These are phyloP conservation scores for Pyrrhosoma nymphula DNA, from an alignment of 2,888 invertebrate species.

Conservation along the genomic window DNA sequence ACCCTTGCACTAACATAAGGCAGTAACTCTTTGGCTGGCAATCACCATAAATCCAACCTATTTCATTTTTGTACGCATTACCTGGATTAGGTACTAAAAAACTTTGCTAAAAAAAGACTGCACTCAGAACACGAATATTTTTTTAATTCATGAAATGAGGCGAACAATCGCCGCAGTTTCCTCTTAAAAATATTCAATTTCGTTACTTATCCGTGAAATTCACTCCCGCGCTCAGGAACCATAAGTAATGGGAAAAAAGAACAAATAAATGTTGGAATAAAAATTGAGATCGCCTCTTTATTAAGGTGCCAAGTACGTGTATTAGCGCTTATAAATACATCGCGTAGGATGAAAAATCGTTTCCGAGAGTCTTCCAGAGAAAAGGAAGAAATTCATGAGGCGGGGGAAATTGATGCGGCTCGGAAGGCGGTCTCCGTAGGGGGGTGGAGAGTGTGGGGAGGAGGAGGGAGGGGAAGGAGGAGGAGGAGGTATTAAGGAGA, in stretches of 20 bases:
- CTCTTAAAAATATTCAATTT: neutral
- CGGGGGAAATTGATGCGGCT: neutral
- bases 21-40: too few relatives aligned
- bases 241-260: neutral
- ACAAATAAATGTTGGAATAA: neutral
- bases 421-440: neutral
- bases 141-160: too few relatives aligned
- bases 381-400: slow-evolving; percentile 14
- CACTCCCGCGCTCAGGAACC: neutral
- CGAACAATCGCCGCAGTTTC: too few relatives aligned
- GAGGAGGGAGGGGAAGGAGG: neutral
- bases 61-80: too few relatives aligned
- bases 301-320: neutral
- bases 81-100: too few relatives aligned
- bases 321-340: slow-evolving; percentile 4
- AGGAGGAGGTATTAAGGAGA: too few relatives aligned
- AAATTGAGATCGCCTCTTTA: neutral
- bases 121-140: too few relatives aligned
- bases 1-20: too few relatives aligned
- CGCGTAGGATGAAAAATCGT: neutral
- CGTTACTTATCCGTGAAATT: neutral
- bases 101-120: too few relatives aligned
- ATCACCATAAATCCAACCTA: too few relatives aligned
- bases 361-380: neutral
- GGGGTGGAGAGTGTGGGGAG: neutral